Base-by-base conservation (phyloP, 2,888 invertebrate genomes). In the Diarsia brunnea region DNA sequence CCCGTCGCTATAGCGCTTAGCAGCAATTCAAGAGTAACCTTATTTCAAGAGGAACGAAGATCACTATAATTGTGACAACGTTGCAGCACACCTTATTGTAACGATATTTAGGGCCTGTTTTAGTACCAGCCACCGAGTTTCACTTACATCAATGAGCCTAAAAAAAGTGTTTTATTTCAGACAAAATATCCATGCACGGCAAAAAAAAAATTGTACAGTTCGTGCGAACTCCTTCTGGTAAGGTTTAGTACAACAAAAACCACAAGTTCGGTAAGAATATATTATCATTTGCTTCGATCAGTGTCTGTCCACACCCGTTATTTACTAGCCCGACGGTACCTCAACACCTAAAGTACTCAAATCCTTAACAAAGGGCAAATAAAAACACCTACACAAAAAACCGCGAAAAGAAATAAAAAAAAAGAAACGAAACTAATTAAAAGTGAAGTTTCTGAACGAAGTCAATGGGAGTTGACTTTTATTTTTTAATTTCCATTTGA, bases 401-500 rank as follows among this genome's bases (percentile, higher is more conserved):
- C 24, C 47, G 47, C 4, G n/a, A 45, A 47, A 75, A 38, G 7
- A 82, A 66, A 55, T 4, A 64, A 67, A 61, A 68, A 61, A 49
- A 16, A 4, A 21, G 8, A 16, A 60, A 19, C 27, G 24, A 55
- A 83, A 76, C 75, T 83, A 85, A 84, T 86, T 84, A 84, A 82
- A 85, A 82, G 49, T 79, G 58, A 69, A 84, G 79, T 86, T 79
- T 43, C 49, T 67, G 47, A 64, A 66, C 60, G 69, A 78, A 81
- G 65, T 73, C 70, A 61, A 60, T n/a, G 58, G 70, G 73, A 82
- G 12, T 21, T 21, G 74, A 65, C 12, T 55, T 71, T 71, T 67
- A 45, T 73, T 77, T 79, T 83, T 76, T 69, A 43, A 69, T 84
- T 85, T 79, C 47, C 27, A 74, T 79, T 86, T 79, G 64, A 69